These are phyloP conservation scores for Pelobates cultripes DNA, from an alignment of 2,797 vertebrate genomes.

Conservation along the genomic window DNA sequence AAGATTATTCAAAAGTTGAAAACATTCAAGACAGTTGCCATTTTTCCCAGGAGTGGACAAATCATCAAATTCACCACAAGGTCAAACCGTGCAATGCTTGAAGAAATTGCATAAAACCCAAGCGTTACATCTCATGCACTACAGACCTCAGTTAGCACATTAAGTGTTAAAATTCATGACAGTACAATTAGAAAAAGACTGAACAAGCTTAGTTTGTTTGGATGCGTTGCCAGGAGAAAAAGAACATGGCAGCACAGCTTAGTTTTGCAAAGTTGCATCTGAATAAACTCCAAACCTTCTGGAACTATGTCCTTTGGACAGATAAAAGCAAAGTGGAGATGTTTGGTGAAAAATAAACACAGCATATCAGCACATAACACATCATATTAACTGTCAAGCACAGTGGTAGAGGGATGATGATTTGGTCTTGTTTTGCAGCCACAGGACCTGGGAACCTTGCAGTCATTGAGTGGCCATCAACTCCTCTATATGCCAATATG, in stretches of 20 bases:
- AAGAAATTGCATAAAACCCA: too few species aligned
- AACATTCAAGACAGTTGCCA: too few species aligned
- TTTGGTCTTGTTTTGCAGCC: too few species aligned
- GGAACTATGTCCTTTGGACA: constrained; percentile 3
- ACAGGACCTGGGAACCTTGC: too few species aligned
- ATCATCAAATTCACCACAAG: too few species aligned
- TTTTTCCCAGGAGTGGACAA: too few species aligned
- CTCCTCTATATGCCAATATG: background rate
- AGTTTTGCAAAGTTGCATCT: background rate
- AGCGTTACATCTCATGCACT: background rate
- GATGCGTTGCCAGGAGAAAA: too few species aligned
- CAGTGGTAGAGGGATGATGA: background rate
- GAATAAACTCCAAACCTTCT: background rate
- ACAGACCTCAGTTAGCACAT: background rate
- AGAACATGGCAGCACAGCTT: background rate
- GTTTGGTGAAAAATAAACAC: background rate
- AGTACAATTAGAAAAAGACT: background rate
- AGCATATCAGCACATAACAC: background rate
- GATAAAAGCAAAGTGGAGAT: background rate
- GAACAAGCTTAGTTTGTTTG: background rate
- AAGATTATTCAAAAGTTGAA: too few species aligned
- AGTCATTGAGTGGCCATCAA: background rate
- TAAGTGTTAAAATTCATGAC: background rate
- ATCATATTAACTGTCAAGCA: background rate
- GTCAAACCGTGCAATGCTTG: too few species aligned